These are phyloP conservation scores for Anastatus disparis DNA, from an alignment of 1,140 invertebrate genomes.

Conservation along the genomic window DNA sequence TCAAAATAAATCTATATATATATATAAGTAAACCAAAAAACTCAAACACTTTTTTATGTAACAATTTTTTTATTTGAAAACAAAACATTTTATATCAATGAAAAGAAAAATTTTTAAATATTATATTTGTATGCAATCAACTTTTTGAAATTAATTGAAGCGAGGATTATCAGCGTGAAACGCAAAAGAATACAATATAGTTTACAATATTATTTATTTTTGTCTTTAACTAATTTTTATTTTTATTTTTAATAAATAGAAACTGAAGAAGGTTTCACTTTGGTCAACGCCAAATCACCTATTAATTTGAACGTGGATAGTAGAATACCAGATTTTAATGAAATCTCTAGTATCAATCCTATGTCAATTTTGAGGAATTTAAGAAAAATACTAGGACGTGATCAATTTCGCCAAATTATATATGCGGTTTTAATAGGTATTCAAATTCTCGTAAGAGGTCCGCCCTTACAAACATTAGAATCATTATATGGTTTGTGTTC, in stretches of 20 bases:
- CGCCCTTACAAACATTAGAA: conserved; percentile 53
- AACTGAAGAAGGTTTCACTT: conserved; percentile 55
- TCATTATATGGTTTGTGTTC: conserved; percentile 60
- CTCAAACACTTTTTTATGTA: too few relatives aligned
- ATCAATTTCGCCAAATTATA: conserved; percentile 68
- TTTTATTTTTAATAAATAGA: conserved; percentile 40
- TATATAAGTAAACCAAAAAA: too few relatives aligned
- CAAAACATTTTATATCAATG: too few relatives aligned
- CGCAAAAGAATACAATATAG: too few relatives aligned
- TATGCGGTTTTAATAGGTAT: conserved; percentile 69
- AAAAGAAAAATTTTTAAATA: background rate
- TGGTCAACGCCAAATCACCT: conserved; percentile 56
- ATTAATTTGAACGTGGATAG: conserved; percentile 47
- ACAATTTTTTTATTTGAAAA: too few relatives aligned
- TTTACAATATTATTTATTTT: too few relatives aligned
- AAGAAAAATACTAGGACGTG: conserved; percentile 62
- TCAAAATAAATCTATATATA: too few relatives aligned
- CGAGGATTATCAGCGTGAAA: too few relatives aligned
- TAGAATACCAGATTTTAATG: conserved; percentile 51
- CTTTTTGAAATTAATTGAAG: too few relatives aligned
- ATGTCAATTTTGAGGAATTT: conserved; percentile 62
- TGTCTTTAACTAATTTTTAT: conserved; percentile 6
- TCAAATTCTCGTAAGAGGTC: conserved; percentile 62
- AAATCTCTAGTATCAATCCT: conserved; percentile 54
- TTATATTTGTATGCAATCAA: conserved; percentile 12